Base-by-base conservation (phyloP, 2,888 invertebrate species). In the Leptinotarsa tumamoca region DNA sequence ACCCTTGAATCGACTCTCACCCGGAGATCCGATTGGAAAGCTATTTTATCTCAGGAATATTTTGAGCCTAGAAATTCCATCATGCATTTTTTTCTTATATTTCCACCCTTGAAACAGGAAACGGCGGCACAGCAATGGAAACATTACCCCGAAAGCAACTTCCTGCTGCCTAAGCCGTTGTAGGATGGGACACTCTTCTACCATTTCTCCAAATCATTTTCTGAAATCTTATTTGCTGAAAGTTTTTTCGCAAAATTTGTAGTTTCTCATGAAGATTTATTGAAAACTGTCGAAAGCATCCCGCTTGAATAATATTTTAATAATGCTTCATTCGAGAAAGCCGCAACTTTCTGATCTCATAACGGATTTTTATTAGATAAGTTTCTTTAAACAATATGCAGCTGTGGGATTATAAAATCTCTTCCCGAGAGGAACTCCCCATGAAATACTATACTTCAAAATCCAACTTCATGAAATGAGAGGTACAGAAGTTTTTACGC, bases 301-400 rank as follows among this genome's bases (percentile, higher is more conserved):
- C 76, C 56, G 67, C 74, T 71, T 58, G 67, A 58, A 73, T 73
- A 77, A 73, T 75, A 78, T 80, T 80, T 79, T 80, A 78, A 80
- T 80, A 80, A 80, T 78, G 80, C 78, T 78, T 79, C 70, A 74
- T 50, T 73, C 73, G 63, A 63, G 72, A 74, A 73, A 77, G 77
- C 70, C 75, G 75, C 7, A 72, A 79, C 68, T 76, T 80, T 74
- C 78, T 79, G 77, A 80, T 80, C 80, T 80, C 74, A 76, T 72
- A 76, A 78, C 73, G 77, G 75, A 78, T 80, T 80, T 80, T 80
- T 80, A 80, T 80, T 80, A 79, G 79, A 78, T 78, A 80, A 80
- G 71, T 80, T 80, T 61, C 67, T 73, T 71, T 75, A 80, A 77
- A 79, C 78, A 75, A 79, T 76, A 78, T 79, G 78, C 79, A 80